Evolutionary conservation across 2,888 invertebrate genomes (phyloP).

Genomic region (Cordilura impudica): DNA sequence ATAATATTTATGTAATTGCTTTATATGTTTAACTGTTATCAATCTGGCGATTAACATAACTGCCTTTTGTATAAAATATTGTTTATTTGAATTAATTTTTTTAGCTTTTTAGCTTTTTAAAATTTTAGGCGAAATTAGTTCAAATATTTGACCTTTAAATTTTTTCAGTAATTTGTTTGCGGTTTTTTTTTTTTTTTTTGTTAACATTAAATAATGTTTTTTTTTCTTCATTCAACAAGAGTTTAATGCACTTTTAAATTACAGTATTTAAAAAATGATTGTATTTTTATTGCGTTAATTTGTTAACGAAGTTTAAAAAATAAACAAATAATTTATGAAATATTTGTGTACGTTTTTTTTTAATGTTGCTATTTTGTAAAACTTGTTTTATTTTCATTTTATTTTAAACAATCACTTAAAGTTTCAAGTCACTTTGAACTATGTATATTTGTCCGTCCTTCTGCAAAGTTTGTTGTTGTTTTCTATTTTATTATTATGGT

Average conservation of each 20-base stretch:
- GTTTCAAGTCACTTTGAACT: neutral
- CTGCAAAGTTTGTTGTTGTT: too few species aligned
- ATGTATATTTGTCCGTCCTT: neutral
- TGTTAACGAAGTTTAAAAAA: slow-evolving; percentile 52
- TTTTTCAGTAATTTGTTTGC: neutral
- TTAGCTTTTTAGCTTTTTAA: neutral
- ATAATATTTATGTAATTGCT: neutral
- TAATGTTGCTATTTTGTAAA: slow-evolving; percentile 17
- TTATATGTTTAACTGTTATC: neutral
- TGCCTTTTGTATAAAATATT: neutral
- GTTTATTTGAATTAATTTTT: neutral
- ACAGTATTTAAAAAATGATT: slow-evolving; percentile 22
- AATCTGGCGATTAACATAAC: neutral
- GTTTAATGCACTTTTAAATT: slow-evolving; percentile 53
- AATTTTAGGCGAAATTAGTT: slow-evolving; percentile 28
- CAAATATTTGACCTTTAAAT: slow-evolving; percentile 46
- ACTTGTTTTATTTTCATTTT: slow-evolving; percentile 37
- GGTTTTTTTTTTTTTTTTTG: neutral
- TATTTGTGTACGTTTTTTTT: slow-evolving; percentile 3
- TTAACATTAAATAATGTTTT: slow-evolving; percentile 5
- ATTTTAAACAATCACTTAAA: slow-evolving; percentile 37
- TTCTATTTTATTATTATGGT: too few species aligned
- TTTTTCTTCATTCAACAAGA: slow-evolving; percentile 30
- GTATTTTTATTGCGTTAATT: slow-evolving; percentile 53
- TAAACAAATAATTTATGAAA: slow-evolving; percentile 46